Conservation (phyloP, 2,888 invertebrate species). For the Pandemis cinnamomeana region DNA sequence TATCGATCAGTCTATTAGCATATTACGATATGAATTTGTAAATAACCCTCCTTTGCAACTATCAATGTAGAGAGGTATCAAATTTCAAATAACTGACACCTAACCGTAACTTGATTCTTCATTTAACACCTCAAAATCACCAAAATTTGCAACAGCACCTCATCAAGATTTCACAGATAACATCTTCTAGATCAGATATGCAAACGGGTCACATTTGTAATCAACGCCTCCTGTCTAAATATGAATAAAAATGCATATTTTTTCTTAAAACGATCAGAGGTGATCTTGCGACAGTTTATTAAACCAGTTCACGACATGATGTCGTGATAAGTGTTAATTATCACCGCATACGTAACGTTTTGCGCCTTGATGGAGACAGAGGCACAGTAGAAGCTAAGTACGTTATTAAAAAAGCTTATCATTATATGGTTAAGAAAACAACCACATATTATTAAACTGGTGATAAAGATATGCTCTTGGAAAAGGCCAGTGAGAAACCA, state of each 20-base stretch:
- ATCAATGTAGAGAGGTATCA: background rate
- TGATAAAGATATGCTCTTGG: constrained; percentile 19
- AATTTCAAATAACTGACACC: background rate
- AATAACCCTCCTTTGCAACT: no score
- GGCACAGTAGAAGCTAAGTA: constrained; percentile 7
- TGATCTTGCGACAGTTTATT: constrained; percentile 47
- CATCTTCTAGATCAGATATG: constrained; percentile 26
- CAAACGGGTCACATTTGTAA: constrained; percentile 43
- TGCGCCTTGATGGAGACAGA: constrained; percentile 22
- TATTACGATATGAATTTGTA: background rate
- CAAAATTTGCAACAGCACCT: constrained; percentile 29
- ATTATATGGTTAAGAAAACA: constrained; percentile 10
- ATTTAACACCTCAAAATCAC: constrained; percentile 15
- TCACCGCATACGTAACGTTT: constrained; percentile 45
- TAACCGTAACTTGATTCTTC: background rate
- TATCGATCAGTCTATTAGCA: background rate
- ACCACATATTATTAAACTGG: background rate
- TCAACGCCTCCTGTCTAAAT: constrained; percentile 44
- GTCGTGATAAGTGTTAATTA: constrained; percentile 48
- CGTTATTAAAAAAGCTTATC: constrained; percentile 17
- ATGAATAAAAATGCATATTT: constrained; percentile 19
- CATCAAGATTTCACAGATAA: constrained; percentile 17
- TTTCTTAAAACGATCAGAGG: constrained; percentile 44
- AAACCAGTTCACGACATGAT: constrained; percentile 45
- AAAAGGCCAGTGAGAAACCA: background rate